A percentile compares a stretch with the other conserved stretches of the same genome.
Conservation (phyloP, 2,888 invertebrate genomes). For the Drosophila austrosaltans region DNA sequence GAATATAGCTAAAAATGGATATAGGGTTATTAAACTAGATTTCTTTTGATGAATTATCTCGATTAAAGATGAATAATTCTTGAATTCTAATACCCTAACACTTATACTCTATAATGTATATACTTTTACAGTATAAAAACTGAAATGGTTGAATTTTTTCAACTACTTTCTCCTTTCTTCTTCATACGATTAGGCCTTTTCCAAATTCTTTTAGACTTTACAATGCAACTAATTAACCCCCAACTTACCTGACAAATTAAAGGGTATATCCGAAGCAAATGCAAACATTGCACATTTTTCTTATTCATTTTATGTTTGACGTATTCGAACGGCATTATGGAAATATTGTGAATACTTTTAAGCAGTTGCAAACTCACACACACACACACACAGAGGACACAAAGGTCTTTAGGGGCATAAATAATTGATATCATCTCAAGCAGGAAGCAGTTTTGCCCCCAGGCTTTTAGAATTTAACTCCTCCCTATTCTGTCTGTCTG, state of each 20-base stretch:
- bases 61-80: too few species aligned
- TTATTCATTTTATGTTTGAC: conserved; percentile 11
- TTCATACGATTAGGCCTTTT: too few species aligned
- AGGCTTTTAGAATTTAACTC: conserved; percentile 2
- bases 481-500: conserved; percentile 1
- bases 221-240: background rate
- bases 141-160: too few species aligned
- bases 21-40: too few species aligned
- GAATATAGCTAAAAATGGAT: too few species aligned
- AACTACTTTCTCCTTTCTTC: too few species aligned
- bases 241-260: background rate
- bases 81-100: too few species aligned
- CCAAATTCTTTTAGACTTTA: too few species aligned
- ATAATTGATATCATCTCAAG: conserved; percentile 10
- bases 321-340: conserved; percentile 7
- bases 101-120: too few species aligned
- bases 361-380: background rate
- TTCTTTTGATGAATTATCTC: too few species aligned
- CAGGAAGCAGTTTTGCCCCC: conserved; percentile 9
- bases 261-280: background rate
- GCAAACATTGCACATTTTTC: conserved; percentile 12
- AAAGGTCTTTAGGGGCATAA: conserved; percentile 6
- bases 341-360: conserved; percentile 1
- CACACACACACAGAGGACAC: background rate
- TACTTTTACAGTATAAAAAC: too few species aligned